These are phyloP conservation scores for Stenolophus ochropezus DNA, from an alignment of 2,888 invertebrate genomes.

Conservation along the genomic window DNA sequence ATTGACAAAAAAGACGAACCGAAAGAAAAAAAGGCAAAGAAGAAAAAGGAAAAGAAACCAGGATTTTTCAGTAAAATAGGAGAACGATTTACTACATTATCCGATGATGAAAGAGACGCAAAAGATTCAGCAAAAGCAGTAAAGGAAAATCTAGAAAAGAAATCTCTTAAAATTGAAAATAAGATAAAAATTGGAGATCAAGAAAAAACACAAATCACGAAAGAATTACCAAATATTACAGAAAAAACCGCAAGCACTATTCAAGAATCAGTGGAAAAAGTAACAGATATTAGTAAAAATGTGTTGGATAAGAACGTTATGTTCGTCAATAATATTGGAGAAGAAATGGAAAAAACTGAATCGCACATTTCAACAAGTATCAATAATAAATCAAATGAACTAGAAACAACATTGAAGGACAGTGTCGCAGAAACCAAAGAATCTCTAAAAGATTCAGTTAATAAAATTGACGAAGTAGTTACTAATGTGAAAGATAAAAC, in stretches of 20 bases:
- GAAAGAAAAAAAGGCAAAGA: conserved; percentile 58
- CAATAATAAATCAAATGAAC: background rate
- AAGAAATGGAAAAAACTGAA: conserved; percentile 49
- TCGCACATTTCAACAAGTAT: conserved; percentile 15
- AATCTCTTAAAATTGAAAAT: conserved; percentile 13
- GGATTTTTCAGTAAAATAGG: conserved; percentile 61
- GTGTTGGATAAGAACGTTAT: conserved; percentile 57
- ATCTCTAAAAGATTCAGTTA: background rate
- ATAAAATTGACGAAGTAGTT: background rate
- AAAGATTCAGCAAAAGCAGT: conserved; percentile 37
- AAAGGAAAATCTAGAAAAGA: conserved; percentile 49
- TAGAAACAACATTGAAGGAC: background rate
- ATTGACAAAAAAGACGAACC: conserved; percentile 45
- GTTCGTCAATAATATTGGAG: conserved; percentile 60
- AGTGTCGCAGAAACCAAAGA: background rate
- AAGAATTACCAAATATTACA: background rate
- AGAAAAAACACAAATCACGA: conserved; percentile 39
- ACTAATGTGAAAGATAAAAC: conserved; percentile 11
- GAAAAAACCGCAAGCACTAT: conserved; percentile 46
- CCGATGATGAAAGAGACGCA: conserved; percentile 60
- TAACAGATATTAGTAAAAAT: background rate
- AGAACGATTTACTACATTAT: conserved; percentile 53
- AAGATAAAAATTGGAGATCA: conserved; percentile 37
- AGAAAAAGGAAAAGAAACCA: conserved; percentile 52
- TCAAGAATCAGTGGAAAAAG: background rate